Conservation (phyloP, 2,113 vertebrate genomes). For the Canis aureus region DNA sequence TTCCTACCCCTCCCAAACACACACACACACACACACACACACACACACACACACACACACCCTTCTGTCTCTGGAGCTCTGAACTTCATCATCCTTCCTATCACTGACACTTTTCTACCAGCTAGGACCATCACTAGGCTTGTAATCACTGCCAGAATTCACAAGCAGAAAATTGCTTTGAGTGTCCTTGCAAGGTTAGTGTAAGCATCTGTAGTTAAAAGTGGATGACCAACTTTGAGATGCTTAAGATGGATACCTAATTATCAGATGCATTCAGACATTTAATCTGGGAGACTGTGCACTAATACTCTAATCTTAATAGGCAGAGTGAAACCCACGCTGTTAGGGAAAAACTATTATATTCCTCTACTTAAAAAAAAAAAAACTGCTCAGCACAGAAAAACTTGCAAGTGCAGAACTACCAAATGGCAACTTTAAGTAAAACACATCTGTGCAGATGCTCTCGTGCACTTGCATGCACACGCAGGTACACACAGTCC, state of each 20-base stretch:
- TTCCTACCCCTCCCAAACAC: rapidly evolving
- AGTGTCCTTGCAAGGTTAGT: constrained; percentile 70
- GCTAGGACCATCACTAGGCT: neutral
- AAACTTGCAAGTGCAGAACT: constrained; percentile 21
- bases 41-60: neutral
- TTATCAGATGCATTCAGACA: constrained; percentile 56
- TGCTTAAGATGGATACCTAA: constrained; percentile 58
- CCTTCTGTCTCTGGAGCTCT: neutral
- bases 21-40: neutral
- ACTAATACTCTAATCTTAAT: neutral
- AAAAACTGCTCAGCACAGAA: constrained; percentile 48
- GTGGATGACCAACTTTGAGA: constrained; percentile 53
- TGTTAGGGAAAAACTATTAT: constrained; percentile 63
- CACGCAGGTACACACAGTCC: too few relatives aligned
- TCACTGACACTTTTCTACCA: constrained; percentile 14
- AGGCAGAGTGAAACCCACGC: neutral
- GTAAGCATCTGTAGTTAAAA: constrained; percentile 60
- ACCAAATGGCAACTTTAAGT: neutral
- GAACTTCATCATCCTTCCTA: neutral
- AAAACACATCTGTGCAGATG: rapidly evolving
- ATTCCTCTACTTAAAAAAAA: neutral
- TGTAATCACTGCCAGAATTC: constrained; percentile 71
- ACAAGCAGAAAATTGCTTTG: constrained; percentile 68
- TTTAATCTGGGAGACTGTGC: constrained; percentile 36
- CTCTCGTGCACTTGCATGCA: neutral